Conservation (phyloP, 2,888 invertebrate species). For the Pterobdella sp. region DNA sequence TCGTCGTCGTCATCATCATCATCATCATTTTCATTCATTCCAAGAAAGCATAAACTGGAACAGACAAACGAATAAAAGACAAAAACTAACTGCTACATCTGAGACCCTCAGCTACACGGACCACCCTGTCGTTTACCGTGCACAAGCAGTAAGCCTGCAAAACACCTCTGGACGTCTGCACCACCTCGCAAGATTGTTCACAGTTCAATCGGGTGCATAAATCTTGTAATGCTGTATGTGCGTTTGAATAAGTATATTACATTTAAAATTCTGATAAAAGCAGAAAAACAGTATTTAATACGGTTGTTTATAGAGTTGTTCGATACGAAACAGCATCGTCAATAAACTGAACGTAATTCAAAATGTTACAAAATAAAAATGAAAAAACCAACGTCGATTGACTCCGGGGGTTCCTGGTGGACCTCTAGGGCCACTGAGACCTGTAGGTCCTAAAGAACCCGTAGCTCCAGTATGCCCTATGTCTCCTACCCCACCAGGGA, state of each 20-base stretch:
- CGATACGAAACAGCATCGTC: not conserved
- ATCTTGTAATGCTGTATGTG: not conserved
- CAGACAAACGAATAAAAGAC: not conserved
- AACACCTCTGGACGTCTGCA: not conserved
- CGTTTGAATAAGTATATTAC: not conserved
- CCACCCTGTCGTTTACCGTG: not conserved
- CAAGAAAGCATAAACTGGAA: too few species aligned
- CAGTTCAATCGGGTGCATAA: slow-evolving; percentile 20
- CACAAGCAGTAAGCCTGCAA: slow-evolving; percentile 25
- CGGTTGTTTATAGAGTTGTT: not conserved
- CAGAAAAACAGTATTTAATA: not conserved
- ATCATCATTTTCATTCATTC: too few species aligned
- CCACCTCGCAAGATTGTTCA: slow-evolving; percentile 25
- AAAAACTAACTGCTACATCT: slow-evolving; percentile 21
- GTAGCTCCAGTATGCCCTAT: slow-evolving; percentile 23
- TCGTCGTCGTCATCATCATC: too few species aligned
- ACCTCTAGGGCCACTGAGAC: slow-evolving; percentile 4
- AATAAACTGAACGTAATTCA: not conserved
- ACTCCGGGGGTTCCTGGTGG: slow-evolving; percentile 15
- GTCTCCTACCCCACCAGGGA: slow-evolving; percentile 1
- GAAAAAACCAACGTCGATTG: not conserved
- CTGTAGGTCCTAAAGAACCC: slow-evolving; percentile 7
- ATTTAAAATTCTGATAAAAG: not conserved
- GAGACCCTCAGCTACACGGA: slow-evolving; percentile 14
- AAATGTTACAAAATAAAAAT: not conserved